These are phyloP conservation scores for Anhinga rufa DNA, from an alignment of 2,113 vertebrate genomes.

Conservation along the genomic window DNA sequence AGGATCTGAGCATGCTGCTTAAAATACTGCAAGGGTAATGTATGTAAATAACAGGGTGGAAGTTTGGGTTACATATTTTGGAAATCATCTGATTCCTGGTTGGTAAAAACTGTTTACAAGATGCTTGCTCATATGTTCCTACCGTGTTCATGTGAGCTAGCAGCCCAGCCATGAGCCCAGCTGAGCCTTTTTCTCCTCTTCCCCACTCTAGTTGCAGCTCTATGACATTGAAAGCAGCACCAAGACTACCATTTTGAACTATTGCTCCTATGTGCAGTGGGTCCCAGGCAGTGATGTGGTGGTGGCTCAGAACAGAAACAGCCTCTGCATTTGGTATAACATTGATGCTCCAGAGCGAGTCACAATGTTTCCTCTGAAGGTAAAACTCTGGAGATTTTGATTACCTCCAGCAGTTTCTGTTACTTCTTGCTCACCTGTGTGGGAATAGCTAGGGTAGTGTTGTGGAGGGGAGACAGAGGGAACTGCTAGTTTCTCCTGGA, in stretches of 20 bases:
- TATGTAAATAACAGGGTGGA: neutral
- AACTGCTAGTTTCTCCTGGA: neutral
- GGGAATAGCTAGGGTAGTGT: neutral
- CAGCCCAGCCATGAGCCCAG: neutral
- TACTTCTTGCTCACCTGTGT: neutral
- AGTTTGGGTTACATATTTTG: neutral
- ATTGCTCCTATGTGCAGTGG: conserved; percentile 96
- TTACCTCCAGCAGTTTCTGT: neutral
- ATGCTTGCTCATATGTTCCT: neutral
- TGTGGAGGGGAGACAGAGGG: neutral
- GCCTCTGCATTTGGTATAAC: conserved; percentile 93
- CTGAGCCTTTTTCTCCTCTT: neutral
- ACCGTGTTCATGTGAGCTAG: neutral
- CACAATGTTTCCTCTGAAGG: conserved; percentile 91
- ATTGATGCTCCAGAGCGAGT: conserved; percentile 91
- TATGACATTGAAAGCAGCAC: conserved; percentile 78
- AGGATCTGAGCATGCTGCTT: neutral
- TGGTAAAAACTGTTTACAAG: neutral
- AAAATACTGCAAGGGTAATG: neutral
- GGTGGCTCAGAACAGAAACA: conserved; percentile 89
- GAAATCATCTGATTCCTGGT: neutral
- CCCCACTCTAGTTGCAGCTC: conserved; percentile 82
- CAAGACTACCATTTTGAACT: conserved; percentile 86
- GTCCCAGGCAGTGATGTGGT: conserved; percentile 93
- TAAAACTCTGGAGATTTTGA: conserved; percentile 27